Evolutionary conservation across 1,140 invertebrate genomes (phyloP).

Genomic region (Drosophila jambulina): DNA sequence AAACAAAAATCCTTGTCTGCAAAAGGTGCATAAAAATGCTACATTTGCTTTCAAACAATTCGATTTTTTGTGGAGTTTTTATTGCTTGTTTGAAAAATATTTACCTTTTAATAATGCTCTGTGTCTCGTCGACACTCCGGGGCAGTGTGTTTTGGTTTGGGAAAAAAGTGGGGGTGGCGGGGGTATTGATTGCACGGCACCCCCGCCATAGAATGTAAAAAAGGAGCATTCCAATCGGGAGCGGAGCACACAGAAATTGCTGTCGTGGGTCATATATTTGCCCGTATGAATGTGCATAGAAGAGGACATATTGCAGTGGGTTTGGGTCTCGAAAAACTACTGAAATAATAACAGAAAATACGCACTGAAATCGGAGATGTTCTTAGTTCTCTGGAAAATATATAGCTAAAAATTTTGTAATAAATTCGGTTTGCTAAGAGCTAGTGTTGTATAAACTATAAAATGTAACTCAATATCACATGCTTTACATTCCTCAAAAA

Average conservation of each 20-base stretch:
- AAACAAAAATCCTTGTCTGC: constrained; percentile 57
- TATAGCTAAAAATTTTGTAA: constrained; percentile 8
- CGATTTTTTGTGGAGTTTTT: constrained; percentile 32
- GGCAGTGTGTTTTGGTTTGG: constrained; percentile 9
- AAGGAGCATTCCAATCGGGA: constrained; percentile 30
- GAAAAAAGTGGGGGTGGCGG: background rate
- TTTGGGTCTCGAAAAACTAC: constrained; percentile 32
- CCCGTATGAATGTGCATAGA: constrained; percentile 34
- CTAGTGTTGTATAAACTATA: background rate
- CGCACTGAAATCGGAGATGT: constrained; percentile 14
- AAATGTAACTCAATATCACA: constrained; percentile 8
- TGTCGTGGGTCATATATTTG: constrained; percentile 72
- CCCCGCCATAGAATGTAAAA: constrained; percentile 48
- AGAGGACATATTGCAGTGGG: constrained; percentile 1
- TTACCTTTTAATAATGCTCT: constrained; percentile 76
- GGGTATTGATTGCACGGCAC: constrained; percentile 35
- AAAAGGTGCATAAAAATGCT: constrained; percentile 66
- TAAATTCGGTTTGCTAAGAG: constrained; percentile 2
- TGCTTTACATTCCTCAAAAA: background rate
- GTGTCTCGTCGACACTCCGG: constrained; percentile 59
- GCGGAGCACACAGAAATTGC: constrained; percentile 55
- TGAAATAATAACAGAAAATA: constrained; percentile 45
- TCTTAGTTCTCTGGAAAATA: constrained; percentile 7
- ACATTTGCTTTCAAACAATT: constrained; percentile 76
- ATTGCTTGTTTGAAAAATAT: constrained; percentile 73